Conservation (phyloP, 2,797 vertebrate genomes). For the Sebastes cheni region DNA sequence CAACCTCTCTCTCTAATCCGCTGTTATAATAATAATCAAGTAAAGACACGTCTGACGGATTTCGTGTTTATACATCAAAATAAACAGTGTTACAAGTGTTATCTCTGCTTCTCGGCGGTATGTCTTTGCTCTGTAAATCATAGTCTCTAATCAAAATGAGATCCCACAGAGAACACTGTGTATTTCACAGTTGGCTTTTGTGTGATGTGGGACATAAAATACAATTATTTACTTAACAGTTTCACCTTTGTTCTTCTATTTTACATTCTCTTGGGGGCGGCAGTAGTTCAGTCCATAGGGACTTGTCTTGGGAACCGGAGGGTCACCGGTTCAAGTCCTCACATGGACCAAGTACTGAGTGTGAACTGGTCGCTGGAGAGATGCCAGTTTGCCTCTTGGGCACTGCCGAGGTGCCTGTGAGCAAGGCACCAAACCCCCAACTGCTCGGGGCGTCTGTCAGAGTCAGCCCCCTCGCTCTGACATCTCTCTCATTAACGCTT, state of each 20-base stretch:
- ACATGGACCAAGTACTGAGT: too few relatives aligned
- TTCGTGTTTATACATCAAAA: conserved; percentile 38
- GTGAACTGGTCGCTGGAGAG: too few relatives aligned
- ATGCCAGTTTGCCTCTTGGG: too few relatives aligned
- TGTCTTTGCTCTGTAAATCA: conserved; percentile 55
- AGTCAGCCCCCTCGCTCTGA: too few relatives aligned
- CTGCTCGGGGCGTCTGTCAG: too few relatives aligned
- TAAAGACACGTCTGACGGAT: conserved; percentile 40
- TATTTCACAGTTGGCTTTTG: conserved; percentile 21
- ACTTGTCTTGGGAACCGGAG: too few relatives aligned
- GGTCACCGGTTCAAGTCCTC: too few relatives aligned
- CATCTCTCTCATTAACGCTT: too few relatives aligned
- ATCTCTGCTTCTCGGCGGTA: conserved; percentile 28
- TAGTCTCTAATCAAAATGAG: conserved; percentile 43
- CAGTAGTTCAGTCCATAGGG: too few relatives aligned
- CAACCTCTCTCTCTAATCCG: conserved; percentile 15
- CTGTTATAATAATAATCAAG: conserved; percentile 23
- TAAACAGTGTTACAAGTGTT: conserved; percentile 49
- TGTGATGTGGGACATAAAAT: conserved; percentile 32
- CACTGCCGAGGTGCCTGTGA: too few relatives aligned
- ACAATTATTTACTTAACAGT: conserved; percentile 9
- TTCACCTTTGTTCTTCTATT: conserved; percentile 21
- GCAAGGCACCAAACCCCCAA: too few relatives aligned
- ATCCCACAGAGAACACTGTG: conserved; percentile 24
- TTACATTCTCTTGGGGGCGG: neutral